Base-by-base conservation (phyloP, 2,888 invertebrate genomes). In the Xestia ashworthii region DNA sequence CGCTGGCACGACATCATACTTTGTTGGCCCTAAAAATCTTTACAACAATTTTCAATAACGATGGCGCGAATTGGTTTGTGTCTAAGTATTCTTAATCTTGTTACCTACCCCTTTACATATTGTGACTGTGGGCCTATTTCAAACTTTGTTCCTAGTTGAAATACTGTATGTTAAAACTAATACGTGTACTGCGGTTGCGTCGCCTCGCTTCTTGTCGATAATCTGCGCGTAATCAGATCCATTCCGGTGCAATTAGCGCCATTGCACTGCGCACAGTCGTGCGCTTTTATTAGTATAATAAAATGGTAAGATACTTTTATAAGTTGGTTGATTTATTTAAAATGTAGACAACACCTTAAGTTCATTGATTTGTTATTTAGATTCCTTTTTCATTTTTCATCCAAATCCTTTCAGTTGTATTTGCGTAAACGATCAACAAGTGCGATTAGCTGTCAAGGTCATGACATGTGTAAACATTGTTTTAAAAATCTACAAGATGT, bases 211-310 rank as follows among this genome's bases (percentile, higher is more conserved):
- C 79, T 68, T 76, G 83, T 67, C 76, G 78, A 78, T 87, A 78
- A 88, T 85, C 74, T 78, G 41, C 74, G 38, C 32, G 55, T 83
- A 87, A 87, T 88, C 78, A 79, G 81, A 86, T 85, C 68, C 73
- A 76, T 58, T 74, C 67, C 55, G 53, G 67, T 32, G 41, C 83
- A 83, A 85, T 87, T 87, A 82, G 65, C 66, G 60, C 73, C 58
- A 76, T 74, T 77, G 62, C 75, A 74, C n/a, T 74, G 71, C 60
- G 16, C 64, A 66, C 67, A 32, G 60, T 66, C 71, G 76, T 78
- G 69, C 12, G n/a, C 16, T 60, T 74, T 77, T 76, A 73, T 77
- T 65, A 58, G 11, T n/a, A 25, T 4, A 3, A 50, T 50, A 58
- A 66, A 58, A 58, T 65, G 22, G 6, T 5, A 25, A 19, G n/a